Evolutionary conservation across 2,113 vertebrate genomes (phyloP).

Genomic region (Cyrtonyx montezumae): DNA sequence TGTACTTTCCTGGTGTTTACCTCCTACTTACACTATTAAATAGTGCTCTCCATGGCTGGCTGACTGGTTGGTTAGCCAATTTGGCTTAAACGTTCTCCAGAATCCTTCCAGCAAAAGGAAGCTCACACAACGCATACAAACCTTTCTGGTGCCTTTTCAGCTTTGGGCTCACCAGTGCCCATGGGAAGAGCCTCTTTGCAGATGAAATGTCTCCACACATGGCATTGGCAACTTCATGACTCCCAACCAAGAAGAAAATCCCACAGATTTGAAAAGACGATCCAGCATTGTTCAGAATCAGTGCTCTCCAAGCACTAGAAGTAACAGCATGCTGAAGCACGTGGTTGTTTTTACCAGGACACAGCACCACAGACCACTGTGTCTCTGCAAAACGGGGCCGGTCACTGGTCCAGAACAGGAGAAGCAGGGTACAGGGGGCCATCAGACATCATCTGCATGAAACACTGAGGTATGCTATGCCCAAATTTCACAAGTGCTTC

Average conservation of each 20-base stretch:
- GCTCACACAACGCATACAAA: neutral
- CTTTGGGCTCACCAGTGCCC: neutral
- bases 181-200: neutral
- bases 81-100: neutral
- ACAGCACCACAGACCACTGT: neutral
- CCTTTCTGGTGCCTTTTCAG: neutral
- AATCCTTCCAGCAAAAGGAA: neutral
- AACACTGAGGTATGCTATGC: neutral
- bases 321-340: neutral
- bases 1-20: neutral
- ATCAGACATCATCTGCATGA: neutral
- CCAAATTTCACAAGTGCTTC: neutral
- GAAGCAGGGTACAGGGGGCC: neutral
- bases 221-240: neutral
- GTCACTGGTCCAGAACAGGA: neutral
- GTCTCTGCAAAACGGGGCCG: neutral
- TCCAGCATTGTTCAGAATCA: conserved; percentile 17
- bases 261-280: neutral
- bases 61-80: neutral
- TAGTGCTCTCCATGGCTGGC: neutral
- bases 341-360: neutral
- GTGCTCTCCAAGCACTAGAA: conserved; percentile 12
- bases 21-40: neutral
- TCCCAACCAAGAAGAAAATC: neutral
- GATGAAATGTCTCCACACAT: neutral